Conservation (phyloP, 2,888 invertebrate genomes). For the Euzophera pinguis region DNA sequence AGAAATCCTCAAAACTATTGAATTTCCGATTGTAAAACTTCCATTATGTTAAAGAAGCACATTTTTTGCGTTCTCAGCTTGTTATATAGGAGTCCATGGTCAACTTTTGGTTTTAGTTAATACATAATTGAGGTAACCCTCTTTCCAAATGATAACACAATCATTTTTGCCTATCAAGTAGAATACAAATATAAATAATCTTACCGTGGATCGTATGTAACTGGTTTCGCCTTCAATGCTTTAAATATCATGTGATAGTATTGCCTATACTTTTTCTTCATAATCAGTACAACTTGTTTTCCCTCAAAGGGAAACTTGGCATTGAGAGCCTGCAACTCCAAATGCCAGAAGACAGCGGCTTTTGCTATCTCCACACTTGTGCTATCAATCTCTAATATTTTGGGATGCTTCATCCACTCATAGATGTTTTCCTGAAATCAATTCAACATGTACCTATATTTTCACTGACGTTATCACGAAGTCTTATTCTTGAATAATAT, state of each 20-base stretch:
- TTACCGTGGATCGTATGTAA: constrained; percentile 72
- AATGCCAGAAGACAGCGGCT: constrained; percentile 68
- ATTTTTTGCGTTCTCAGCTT: too few relatives aligned
- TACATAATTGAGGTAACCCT: too few relatives aligned
- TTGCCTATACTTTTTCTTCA: constrained; percentile 72
- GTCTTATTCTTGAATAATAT: too few relatives aligned
- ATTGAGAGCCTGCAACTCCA: constrained; percentile 48
- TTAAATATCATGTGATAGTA: constrained; percentile 76
- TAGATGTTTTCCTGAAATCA: constrained; percentile 61
- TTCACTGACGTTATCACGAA: too few relatives aligned
- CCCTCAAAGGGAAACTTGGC: constrained; percentile 67
- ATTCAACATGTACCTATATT: not conserved
- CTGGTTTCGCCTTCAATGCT: constrained; percentile 65
- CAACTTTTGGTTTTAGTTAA: too few relatives aligned
- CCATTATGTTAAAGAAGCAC: too few relatives aligned
- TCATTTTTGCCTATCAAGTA: too few relatives aligned
- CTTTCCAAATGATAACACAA: too few relatives aligned
- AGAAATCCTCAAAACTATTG: too few relatives aligned
- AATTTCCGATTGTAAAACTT: too few relatives aligned
- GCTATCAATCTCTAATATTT: constrained; percentile 63
- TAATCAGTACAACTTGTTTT: constrained; percentile 68
- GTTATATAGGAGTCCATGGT: too few relatives aligned
- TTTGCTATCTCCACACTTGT: constrained; percentile 69
- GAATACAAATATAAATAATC: not conserved
- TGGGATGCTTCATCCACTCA: constrained; percentile 72